These are phyloP conservation scores for Pseudomyrmex gracilis DNA, from an alignment of 1,140 invertebrate genomes.

Conservation along the genomic window DNA sequence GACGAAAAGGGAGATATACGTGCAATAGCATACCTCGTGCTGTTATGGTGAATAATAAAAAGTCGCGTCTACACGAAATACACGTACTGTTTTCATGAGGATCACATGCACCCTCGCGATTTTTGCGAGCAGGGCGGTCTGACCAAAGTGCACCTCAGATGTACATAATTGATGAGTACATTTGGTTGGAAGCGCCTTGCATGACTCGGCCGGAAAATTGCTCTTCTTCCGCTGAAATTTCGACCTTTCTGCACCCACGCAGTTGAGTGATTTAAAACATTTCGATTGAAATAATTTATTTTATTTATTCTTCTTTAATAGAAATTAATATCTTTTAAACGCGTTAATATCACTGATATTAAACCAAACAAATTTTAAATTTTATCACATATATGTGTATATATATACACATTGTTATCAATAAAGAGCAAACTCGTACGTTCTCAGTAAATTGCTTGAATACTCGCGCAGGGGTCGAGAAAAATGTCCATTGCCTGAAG, in stretches of 20 bases:
- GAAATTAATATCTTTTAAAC: too few relatives aligned
- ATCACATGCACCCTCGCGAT: constrained; percentile 41
- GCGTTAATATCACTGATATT: too few relatives aligned
- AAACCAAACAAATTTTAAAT: background rate
- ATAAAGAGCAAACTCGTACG: constrained; percentile 8
- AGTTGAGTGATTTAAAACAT: background rate
- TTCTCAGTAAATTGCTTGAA: constrained; percentile 17
- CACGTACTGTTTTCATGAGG: constrained; percentile 45
- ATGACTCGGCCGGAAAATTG: constrained; percentile 12
- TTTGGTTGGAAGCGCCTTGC: constrained; percentile 27
- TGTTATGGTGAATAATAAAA: constrained; percentile 45
- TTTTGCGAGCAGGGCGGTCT: constrained; percentile 27
- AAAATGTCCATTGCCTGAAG: constrained; percentile 51
- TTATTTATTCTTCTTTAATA: too few relatives aligned
- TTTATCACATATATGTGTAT: background rate
- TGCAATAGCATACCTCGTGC: background rate
- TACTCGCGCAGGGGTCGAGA: constrained; percentile 3
- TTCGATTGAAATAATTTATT: background rate
- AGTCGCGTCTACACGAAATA: constrained; percentile 13
- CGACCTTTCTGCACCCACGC: background rate
- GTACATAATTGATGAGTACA: constrained; percentile 30
- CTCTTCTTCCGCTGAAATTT: constrained; percentile 12
- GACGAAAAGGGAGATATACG: background rate
- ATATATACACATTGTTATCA: constrained; percentile 1
- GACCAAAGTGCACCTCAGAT: constrained; percentile 11